These are phyloP conservation scores for Ditula angustiorana DNA, from an alignment of 2,888 invertebrate species.

Conservation along the genomic window DNA sequence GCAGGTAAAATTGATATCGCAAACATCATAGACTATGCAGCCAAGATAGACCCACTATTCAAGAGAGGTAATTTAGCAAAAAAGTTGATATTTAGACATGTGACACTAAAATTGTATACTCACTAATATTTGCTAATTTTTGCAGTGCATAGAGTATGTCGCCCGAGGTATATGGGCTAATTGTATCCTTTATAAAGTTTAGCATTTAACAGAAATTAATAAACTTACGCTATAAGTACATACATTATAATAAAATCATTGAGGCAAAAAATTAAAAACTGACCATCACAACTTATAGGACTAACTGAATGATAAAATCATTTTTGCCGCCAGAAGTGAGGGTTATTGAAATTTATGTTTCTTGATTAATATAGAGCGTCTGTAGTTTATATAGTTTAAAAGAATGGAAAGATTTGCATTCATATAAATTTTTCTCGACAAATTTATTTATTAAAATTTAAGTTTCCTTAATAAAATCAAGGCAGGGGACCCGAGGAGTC, in stretches of 20 bases:
- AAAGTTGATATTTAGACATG: neutral
- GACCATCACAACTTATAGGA: too few species aligned
- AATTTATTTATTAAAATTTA: neutral
- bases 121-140: constrained; percentile 12
- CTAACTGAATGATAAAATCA: too few species aligned
- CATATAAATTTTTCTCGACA: too few species aligned
- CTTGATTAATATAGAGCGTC: too few species aligned
- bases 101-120: neutral
- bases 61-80: constrained; percentile 63
- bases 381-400: too few species aligned
- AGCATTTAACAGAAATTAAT: too few species aligned
- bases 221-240: too few species aligned
- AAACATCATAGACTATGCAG: constrained; percentile 63
- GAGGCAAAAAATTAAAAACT: too few species aligned
- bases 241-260: too few species aligned
- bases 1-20: constrained; percentile 62
- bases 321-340: too few species aligned
- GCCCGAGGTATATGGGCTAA: constrained; percentile 16
- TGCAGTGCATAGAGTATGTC: constrained; percentile 11
- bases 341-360: too few species aligned
- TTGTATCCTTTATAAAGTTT: constrained; percentile 50
- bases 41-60: constrained; percentile 57
- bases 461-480: constrained; percentile 60
- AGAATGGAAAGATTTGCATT: too few species aligned
- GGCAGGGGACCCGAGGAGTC: constrained; percentile 55